These are phyloP conservation scores for Rynchops niger DNA, from an alignment of 2,113 vertebrate species.

Conservation along the genomic window DNA sequence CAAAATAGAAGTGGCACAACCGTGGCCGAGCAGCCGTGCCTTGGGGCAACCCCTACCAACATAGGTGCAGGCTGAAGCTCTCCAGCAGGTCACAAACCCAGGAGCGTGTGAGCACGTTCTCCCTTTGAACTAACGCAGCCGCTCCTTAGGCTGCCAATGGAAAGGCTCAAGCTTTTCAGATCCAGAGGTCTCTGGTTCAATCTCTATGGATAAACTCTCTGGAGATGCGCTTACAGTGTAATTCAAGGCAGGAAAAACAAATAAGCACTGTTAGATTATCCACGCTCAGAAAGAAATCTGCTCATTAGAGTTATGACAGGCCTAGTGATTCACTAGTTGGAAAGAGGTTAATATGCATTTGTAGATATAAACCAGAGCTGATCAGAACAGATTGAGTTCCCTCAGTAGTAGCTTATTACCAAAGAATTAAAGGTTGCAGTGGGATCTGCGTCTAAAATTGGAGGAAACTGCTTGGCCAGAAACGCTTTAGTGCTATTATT, in stretches of 20 bases:
- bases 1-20: background rate
- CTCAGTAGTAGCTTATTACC: slow-evolving; percentile 44
- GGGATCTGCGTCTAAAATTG: slow-evolving; percentile 56
- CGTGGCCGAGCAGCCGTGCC: background rate
- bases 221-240: background rate
- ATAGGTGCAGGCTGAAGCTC: background rate
- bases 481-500: background rate
- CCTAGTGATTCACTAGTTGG: slow-evolving; percentile 6
- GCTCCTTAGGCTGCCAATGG: background rate
- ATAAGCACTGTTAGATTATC: background rate
- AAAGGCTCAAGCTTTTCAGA: background rate
- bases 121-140: background rate
- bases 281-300: slow-evolving; percentile 4
- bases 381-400: slow-evolving; percentile 1
- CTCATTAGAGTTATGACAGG: slow-evolving; percentile 14
- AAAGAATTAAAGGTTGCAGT: slow-evolving; percentile 52
- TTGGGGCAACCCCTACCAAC: background rate
- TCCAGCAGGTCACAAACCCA: background rate
- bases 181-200: background rate
- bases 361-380: slow-evolving; percentile 52
- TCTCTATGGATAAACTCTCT: background rate
- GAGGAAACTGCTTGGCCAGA: slow-evolving; percentile 13
- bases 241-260: background rate
- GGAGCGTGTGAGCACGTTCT: rapidly evolving
- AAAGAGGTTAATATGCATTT: slow-evolving; percentile 4